These are phyloP conservation scores for Nebria brevicollis DNA, from an alignment of 2,888 invertebrate species.

Conservation along the genomic window DNA sequence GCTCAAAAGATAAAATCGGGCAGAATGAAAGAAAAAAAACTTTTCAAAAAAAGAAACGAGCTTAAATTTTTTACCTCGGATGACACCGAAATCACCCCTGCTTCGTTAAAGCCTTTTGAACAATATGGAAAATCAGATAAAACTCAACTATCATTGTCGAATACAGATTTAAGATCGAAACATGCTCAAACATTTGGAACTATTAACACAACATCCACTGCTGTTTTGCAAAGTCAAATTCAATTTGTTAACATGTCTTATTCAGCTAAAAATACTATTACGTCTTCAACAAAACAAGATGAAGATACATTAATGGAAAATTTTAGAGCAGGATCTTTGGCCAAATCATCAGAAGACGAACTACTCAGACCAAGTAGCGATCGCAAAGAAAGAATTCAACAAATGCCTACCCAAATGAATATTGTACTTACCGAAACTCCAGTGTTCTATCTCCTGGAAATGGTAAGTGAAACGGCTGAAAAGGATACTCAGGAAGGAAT, in stretches of 20 bases:
- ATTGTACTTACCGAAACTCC: slow-evolving; percentile 75
- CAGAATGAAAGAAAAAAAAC: not conserved
- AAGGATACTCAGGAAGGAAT: slow-evolving; percentile 70
- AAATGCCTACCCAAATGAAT: slow-evolving; percentile 68
- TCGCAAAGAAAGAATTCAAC: not conserved
- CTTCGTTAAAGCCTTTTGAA: not conserved
- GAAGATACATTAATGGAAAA: not conserved
- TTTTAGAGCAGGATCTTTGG: not conserved
- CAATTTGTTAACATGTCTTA: slow-evolving; percentile 9
- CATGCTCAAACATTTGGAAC: slow-evolving; percentile 4
- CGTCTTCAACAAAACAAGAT: slow-evolving; percentile 19
- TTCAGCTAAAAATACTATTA: not conserved
- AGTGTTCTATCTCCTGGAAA: slow-evolving; percentile 71
- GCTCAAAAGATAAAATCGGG: not conserved
- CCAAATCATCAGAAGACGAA: not conserved
- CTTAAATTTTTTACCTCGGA: slow-evolving; percentile 6
- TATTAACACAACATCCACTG: slow-evolving; percentile 10
- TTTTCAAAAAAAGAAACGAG: slow-evolving; percentile 33
- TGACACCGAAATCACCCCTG: slow-evolving; percentile 25
- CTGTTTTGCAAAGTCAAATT: slow-evolving; percentile 22
- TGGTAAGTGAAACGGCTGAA: slow-evolving; percentile 72
- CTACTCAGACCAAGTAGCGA: not conserved
- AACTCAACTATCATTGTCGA: not conserved
- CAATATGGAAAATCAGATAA: not conserved
- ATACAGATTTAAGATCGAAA: not conserved